phyloP scores from a whole-genome alignment of 2,888 invertebrate genomes.

The Megastigmus dorsalis region DNA sequence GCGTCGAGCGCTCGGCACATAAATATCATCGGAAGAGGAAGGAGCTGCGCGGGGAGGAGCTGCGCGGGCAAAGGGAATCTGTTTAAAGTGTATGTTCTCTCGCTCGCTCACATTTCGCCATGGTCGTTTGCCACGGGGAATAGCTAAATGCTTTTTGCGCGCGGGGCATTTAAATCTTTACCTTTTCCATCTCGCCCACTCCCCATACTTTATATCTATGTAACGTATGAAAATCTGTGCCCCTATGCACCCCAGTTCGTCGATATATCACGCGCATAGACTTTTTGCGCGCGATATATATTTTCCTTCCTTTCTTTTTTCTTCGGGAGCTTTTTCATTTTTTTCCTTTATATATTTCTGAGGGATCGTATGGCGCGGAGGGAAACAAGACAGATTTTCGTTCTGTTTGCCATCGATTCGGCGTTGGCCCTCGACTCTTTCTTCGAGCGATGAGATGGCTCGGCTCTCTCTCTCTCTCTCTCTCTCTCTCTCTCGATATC shows the following conservation, averaged over 20 bases:
- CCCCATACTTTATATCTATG: conserved; percentile 6
- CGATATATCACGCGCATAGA: no score
- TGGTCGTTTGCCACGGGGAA: conserved; percentile 74
- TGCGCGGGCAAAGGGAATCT: conserved; percentile 70
- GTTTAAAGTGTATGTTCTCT: conserved; percentile 71
- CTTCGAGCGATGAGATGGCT: neutral
- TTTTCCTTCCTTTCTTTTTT: neutral
- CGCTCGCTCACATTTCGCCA: conserved; percentile 68
- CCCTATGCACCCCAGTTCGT: no score
- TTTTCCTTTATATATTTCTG: neutral
- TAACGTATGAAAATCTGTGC: no score
- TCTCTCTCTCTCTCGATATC: conserved; percentile 60
- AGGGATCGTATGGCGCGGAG: neutral
- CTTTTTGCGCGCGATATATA: no score
- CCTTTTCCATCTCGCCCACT: conserved; percentile 59
- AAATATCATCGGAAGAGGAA: conserved; percentile 51
- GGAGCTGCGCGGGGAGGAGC: no score
- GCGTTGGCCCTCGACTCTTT: conserved; percentile 3
- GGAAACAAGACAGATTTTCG: conserved; percentile 32
- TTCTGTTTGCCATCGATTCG: conserved; percentile 49
- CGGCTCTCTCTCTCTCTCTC: no score
- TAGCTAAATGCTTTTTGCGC: conserved; percentile 75
- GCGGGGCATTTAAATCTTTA: conserved; percentile 74
- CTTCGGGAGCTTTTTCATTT: conserved; percentile 10
- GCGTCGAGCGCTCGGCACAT: conserved; percentile 46